Evolutionary conservation across 2,888 invertebrate species (phyloP).

Genomic region (Limnephilus rhombicus): DNA sequence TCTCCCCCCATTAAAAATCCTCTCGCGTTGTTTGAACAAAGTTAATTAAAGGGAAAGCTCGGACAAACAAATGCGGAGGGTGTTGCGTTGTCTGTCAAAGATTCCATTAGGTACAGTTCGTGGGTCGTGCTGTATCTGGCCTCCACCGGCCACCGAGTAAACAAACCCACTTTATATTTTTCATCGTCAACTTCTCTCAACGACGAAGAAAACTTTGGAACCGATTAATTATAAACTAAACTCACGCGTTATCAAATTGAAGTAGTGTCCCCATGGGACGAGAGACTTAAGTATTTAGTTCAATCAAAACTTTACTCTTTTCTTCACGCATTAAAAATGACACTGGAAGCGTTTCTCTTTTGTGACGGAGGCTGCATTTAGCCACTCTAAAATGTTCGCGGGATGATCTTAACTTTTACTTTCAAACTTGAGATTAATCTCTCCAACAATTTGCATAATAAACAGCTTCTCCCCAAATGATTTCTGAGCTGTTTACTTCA

Average conservation of each 20-base stretch:
- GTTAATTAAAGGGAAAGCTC: constrained; percentile 46
- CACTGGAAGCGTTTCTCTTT: neutral
- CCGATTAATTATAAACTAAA: constrained; percentile 20
- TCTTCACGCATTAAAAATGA: neutral
- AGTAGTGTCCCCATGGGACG: neutral
- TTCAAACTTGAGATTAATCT: constrained; percentile 23
- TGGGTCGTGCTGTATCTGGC: constrained; percentile 35
- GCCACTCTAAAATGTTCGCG: neutral
- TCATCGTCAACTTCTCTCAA: constrained; percentile 28
- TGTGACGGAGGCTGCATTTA: neutral
- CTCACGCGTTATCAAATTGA: constrained; percentile 19
- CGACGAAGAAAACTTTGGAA: neutral
- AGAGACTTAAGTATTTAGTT: constrained; percentile 27
- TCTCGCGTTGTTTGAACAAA: constrained; percentile 40
- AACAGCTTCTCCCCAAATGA: neutral
- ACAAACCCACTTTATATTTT: constrained; percentile 7
- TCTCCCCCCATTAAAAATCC: constrained; percentile 39
- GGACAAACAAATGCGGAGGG: constrained; percentile 42
- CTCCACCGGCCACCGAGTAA: neutral
- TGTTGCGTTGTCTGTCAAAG: constrained; percentile 54
- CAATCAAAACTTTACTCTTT: constrained; percentile 30
- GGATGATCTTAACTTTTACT: constrained; percentile 32
- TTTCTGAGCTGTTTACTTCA: constrained; percentile 13
- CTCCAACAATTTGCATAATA: constrained; percentile 27
- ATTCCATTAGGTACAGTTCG: constrained; percentile 40